Percentiles rank a stretch among this genome's conserved stretches.
phyloP scores from a whole-genome alignment of 2,888 invertebrate species.

The Helobdella robusta region DNA sequence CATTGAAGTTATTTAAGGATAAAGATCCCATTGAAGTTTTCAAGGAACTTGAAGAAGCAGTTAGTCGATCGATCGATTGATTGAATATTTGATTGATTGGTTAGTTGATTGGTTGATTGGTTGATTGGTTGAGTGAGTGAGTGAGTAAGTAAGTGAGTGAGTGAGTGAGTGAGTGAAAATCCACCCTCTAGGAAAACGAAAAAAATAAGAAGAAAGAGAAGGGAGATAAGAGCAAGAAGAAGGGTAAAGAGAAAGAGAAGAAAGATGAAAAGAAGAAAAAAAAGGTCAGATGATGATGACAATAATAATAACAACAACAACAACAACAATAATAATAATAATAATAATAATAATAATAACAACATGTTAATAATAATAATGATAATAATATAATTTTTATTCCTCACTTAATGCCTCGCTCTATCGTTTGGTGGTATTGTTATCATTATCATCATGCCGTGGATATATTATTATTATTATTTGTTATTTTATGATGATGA shows the following conservation, averaged over 20 bases:
- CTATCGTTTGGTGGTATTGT: no score
- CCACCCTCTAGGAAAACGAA: constrained; percentile 37
- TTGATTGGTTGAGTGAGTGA: background rate
- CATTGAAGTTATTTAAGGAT: constrained; percentile 63
- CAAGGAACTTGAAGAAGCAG: constrained; percentile 47
- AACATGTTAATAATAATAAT: no score
- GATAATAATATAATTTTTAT: no score
- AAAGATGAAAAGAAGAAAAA: constrained; percentile 39
- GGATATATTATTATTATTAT: no score
- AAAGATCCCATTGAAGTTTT: constrained; percentile 49
- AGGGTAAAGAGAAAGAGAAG: constrained; percentile 41
- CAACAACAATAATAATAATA: no score
- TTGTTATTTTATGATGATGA: no score
- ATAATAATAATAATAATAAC: no score
- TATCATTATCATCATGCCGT: no score
- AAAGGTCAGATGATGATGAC: no score
- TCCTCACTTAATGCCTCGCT: no score
- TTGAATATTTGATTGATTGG: background rate
- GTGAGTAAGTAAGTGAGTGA: background rate
- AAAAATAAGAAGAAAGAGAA: constrained; percentile 50
- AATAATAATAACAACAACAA: no score
- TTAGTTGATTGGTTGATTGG: background rate
- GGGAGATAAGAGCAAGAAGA: constrained; percentile 55
- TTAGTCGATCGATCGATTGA: constrained; percentile 29
- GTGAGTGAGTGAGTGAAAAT: background rate